Conservation (phyloP, 2,113 vertebrate species). For the Dolichallabes microphthalmus region DNA sequence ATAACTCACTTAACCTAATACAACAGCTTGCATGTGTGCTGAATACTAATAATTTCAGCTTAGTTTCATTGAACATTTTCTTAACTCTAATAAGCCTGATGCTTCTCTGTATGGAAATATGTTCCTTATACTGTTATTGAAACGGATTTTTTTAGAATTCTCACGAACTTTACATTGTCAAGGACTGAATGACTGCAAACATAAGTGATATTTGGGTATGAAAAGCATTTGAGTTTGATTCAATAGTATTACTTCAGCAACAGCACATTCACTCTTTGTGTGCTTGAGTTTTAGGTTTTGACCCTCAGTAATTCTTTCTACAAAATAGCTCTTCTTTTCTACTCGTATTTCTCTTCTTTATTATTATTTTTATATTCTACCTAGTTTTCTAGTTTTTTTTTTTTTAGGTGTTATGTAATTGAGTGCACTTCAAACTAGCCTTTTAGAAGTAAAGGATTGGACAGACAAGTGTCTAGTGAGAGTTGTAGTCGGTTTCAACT, state of each 20-base stretch:
- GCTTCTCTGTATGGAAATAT: constrained; percentile 4
- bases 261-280: not conserved
- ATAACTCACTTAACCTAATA: not conserved
- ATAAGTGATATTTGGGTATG: constrained; percentile 41
- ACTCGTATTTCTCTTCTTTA: no score
- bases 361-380: no score
- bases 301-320: no score
- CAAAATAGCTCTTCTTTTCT: no score
- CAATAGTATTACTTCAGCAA: not conserved
- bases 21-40: not conserved
- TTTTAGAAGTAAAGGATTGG: not conserved
- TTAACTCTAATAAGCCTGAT: constrained; percentile 3
- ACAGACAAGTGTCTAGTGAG: not conserved
- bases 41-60: not conserved
- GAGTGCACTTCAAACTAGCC: not conserved
- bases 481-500: not conserved
- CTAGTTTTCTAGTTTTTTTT: no score
- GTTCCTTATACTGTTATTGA: not conserved
- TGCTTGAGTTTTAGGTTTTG: not conserved
- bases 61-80: not conserved
- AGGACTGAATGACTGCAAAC: constrained; percentile 23
- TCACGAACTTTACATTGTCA: constrained; percentile 37
- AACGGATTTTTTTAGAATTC: constrained; percentile 23
- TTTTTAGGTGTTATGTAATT: not conserved
- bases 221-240: not conserved